A percentile compares a stretch with the other conserved stretches of the same genome.
phyloP scores from a whole-genome alignment of 1,140 invertebrate species.

The Heterodera schachtii region DNA sequence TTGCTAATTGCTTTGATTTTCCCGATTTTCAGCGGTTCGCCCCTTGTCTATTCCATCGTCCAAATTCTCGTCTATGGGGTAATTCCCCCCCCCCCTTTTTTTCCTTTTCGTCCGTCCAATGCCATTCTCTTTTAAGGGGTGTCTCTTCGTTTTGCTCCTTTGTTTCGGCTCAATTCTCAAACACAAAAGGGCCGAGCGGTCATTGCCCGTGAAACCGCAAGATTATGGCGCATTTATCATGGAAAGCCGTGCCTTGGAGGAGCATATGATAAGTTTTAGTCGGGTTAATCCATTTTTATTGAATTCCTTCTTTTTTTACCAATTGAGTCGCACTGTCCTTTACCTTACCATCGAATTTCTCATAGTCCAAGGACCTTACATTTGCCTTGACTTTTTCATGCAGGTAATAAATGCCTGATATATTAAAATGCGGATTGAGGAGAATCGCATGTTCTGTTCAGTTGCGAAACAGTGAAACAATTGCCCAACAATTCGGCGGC shows the following conservation, averaged over 20 bases:
- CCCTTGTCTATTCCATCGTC: constrained; percentile 44
- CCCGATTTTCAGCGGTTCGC: constrained; percentile 33
- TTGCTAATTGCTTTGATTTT: constrained; percentile 5
- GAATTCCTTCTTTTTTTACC: neutral
- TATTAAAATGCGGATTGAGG: too few relatives aligned
- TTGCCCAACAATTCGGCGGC: neutral
- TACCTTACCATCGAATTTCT: constrained; percentile 46
- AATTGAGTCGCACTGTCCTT: constrained; percentile 41
- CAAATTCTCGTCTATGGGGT: constrained; percentile 49
- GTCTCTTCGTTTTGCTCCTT: constrained; percentile 44
- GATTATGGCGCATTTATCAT: constrained; percentile 49
- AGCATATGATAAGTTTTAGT: constrained; percentile 34
- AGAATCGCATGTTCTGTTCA: neutral
- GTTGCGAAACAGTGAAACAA: neutral
- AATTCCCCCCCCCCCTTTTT: neutral
- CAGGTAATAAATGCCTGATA: constrained; percentile 26
- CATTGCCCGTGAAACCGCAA: constrained; percentile 46
- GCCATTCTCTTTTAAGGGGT: constrained; percentile 31
- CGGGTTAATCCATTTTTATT: neutral
- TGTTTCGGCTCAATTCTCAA: constrained; percentile 50
- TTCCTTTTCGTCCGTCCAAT: neutral
- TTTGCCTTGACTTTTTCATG: constrained; percentile 47
- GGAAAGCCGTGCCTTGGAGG: constrained; percentile 43
- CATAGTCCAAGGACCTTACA: constrained; percentile 50
- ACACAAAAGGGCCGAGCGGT: constrained; percentile 37